Conservation (phyloP, 2,888 invertebrate genomes). For the Phymatocera aterrima region DNA sequence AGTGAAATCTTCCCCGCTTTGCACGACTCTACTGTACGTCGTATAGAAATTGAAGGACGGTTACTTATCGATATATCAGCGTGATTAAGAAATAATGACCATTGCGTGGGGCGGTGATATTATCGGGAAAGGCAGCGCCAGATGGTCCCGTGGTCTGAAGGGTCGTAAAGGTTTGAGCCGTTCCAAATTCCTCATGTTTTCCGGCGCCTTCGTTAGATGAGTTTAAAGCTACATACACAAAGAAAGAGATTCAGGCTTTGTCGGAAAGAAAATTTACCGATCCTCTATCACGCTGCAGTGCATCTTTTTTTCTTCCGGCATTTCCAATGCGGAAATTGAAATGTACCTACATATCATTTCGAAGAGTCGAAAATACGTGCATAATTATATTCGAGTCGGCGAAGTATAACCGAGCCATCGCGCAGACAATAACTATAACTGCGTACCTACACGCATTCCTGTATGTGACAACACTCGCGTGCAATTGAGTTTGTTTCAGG, state of each 20-base stretch:
- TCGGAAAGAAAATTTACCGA: too few relatives aligned
- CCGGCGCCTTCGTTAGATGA: too few relatives aligned
- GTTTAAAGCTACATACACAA: too few relatives aligned
- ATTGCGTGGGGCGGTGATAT: neutral
- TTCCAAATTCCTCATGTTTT: neutral
- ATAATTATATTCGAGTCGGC: neutral
- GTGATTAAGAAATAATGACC: neutral
- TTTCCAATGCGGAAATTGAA: too few relatives aligned
- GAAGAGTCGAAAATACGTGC: too few relatives aligned
- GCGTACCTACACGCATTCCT: neutral
- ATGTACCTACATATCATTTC: too few relatives aligned
- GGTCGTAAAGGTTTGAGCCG: neutral
- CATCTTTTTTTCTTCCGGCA: too few relatives aligned
- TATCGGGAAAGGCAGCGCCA: neutral
- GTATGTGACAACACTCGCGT: neutral
- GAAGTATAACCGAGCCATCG: neutral
- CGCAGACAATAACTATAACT: neutral
- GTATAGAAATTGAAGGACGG: neutral
- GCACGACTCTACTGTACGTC: neutral
- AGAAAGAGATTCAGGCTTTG: too few relatives aligned
- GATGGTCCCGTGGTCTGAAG: neutral
- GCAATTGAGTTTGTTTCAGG: conserved; percentile 18
- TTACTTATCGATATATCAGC: conserved; percentile 7
- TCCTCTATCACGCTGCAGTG: too few relatives aligned
- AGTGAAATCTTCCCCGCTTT: conserved; percentile 35